Evolutionary conservation across 2,888 invertebrate genomes (phyloP), one percentile per base, ranked within the genome.

Genomic region (Drosophila merina): DNA sequence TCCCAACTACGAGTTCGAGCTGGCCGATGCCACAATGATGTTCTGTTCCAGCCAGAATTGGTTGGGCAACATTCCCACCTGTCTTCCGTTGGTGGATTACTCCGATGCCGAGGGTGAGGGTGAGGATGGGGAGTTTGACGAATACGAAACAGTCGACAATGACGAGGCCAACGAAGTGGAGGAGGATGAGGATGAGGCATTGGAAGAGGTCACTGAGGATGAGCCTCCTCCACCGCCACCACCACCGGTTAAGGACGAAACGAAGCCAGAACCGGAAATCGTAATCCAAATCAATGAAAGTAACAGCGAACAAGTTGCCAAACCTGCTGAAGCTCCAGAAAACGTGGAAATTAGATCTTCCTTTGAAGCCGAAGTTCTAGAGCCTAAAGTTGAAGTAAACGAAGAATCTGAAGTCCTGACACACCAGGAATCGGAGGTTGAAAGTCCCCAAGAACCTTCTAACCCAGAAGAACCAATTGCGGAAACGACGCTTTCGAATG

Each of bases 31-130:
- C 30, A 92, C 92, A 74, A 92, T 92, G 48, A 91, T 94, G 76
- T 94, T 93, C 88, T 94, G 94, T 86, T 93, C 93, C 76, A 89
- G 91, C 58, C 91, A 92, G 49, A 90, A 90, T 75, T 94, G 94
- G 94, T 89, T 94, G 64, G 94, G 94, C 7, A 91, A 92, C 47
- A 85, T 91, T 71, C 94, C 94, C 20, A 91, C 91, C 57, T 94
- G 94, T 79, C 70, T 89, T 40, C 60, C 82, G 2, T 7, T 72
- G 47, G 58, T 59, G 4, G 88, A 89, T 42, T 88, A 89, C 12
- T 26, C 44, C 3, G 85, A 89, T 9, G 79, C 74, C 2, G 79
- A 79, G 0, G 77, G 74, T 6, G 78, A 75, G 5, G 49, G 56
- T 0, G 83, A 77, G 4, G 71, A 57, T 12, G 60, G 8, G n/a